A percentile compares a stretch with the other conserved stretches of the same genome.
Conservation (phyloP, 2,113 vertebrate species). For the Turnix velox region DNA sequence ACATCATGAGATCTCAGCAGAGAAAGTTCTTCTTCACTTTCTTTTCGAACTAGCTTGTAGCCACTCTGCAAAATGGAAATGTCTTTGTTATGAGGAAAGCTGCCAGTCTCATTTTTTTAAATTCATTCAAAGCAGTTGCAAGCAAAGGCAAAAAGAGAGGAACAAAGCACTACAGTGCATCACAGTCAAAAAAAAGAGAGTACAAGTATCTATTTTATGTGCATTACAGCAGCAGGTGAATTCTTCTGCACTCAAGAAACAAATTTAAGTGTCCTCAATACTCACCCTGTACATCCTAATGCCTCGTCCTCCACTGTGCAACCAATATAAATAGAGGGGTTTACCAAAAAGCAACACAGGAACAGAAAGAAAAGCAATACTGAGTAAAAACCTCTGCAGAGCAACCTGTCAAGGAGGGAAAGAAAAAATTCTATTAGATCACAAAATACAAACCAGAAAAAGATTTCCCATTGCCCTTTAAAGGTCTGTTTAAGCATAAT, state of each 20-base stretch:
- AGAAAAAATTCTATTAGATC: background rate
- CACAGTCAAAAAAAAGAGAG: background rate
- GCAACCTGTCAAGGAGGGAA: slow-evolving; percentile 63
- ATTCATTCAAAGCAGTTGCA: background rate
- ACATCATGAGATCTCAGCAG: slow-evolving; percentile 82
- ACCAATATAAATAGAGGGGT: slow-evolving; percentile 90
- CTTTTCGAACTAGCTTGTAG: slow-evolving; percentile 86
- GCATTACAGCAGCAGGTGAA: background rate
- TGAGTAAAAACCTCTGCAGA: slow-evolving; percentile 83
- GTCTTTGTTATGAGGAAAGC: background rate
- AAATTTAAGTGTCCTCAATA: rapidly evolving
- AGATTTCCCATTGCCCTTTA: background rate
- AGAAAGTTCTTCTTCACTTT: slow-evolving; percentile 90
- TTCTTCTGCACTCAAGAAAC: background rate
- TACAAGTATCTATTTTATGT: background rate
- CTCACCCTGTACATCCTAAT: slow-evolving; percentile 87
- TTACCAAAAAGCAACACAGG: slow-evolving; percentile 91
- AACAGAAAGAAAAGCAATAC: slow-evolving; percentile 82
- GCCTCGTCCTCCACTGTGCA: slow-evolving; percentile 78
- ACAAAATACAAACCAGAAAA: background rate
- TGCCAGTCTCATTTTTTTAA: background rate
- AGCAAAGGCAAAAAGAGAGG: background rate
- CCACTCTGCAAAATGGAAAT: slow-evolving; percentile 77
- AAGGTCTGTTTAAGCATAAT: background rate
- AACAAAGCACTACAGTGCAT: background rate